A percentile compares a stretch with the other conserved stretches of the same genome.
These are phyloP conservation scores for Sprattus sprattus DNA, from an alignment of 2,113 vertebrate species.

Conservation along the genomic window DNA sequence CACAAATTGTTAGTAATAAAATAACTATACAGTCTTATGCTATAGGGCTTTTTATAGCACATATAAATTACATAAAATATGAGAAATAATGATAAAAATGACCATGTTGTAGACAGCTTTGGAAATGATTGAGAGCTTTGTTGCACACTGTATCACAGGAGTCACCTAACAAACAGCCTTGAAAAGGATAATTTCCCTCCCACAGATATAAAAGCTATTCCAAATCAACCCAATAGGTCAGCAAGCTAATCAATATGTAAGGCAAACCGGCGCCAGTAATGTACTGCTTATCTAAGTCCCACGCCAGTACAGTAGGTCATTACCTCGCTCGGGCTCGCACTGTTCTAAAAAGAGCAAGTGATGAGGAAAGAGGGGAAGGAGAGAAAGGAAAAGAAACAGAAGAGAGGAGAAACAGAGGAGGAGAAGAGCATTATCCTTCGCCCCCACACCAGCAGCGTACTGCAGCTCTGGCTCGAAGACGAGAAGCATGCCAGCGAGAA, in stretches of 20 bases:
- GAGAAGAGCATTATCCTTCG: not conserved
- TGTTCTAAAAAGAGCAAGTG: not conserved
- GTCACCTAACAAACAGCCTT: not conserved
- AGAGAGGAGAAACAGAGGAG: not conserved
- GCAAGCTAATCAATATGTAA: conserved; percentile 5
- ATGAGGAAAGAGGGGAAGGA: not conserved
- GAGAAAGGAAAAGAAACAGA: not conserved
- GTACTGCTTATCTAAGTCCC: not conserved
- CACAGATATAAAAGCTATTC: not conserved
- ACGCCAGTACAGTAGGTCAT: not conserved
- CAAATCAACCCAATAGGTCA: conserved; percentile 1
- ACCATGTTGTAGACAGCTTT: not conserved
- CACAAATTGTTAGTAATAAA: not conserved
- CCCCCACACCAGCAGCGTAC: not conserved
- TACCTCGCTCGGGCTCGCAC: not conserved
- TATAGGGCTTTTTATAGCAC: not conserved
- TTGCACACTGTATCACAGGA: not conserved
- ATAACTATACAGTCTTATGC: not conserved
- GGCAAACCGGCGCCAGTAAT: not conserved
- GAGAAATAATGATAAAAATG: not conserved
- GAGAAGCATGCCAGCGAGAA: not conserved
- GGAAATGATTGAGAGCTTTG: not conserved
- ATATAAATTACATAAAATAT: not conserved
- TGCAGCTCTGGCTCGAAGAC: not conserved
- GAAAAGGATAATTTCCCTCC: conserved; percentile 14